These are phyloP conservation scores for Xiphydria camelus DNA, from an alignment of 2,888 invertebrate species.

Conservation along the genomic window DNA sequence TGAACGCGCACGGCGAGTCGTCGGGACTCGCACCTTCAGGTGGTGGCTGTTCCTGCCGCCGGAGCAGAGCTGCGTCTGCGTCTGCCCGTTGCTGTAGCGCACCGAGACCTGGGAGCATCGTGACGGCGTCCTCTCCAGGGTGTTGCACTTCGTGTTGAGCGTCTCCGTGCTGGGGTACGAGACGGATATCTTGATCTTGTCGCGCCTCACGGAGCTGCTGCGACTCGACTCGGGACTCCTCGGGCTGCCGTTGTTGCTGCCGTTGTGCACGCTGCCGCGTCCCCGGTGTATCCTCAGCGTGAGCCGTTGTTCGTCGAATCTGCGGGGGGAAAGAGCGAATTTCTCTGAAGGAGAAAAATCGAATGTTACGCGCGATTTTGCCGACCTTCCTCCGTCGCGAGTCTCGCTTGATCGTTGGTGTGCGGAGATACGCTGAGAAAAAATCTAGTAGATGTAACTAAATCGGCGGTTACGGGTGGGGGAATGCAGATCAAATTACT, in stretches of 20 bases:
- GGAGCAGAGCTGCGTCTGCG: conserved; percentile 51
- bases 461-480: too few species aligned
- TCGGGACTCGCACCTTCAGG: conserved; percentile 50
- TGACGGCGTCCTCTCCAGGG: conserved; percentile 50
- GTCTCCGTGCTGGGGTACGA: conserved; percentile 80
- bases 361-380: too few species aligned
- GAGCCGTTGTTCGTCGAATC: conserved; percentile 87
- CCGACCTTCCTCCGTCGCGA: too few species aligned
- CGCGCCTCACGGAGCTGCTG: conserved; percentile 63
- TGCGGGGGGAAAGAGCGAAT: conserved; percentile 59
- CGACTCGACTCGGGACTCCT: conserved; percentile 41
- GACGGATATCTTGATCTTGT: conserved; percentile 83
- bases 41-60: conserved; percentile 44
- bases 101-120: conserved; percentile 50
- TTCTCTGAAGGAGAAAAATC: too few species aligned
- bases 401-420: too few species aligned
- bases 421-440: too few species aligned
- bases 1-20: too few species aligned
- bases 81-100: conserved; percentile 52
- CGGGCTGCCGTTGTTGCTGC: conserved; percentile 45
- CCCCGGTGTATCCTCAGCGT: conserved; percentile 91
- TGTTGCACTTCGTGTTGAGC: conserved; percentile 51
- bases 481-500: too few species aligned
- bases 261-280: conserved; percentile 65
- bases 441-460: too few species aligned